phyloP scores from a whole-genome alignment of 92 coral and sea anemone species.

The Siderastrea radians region DNA sequence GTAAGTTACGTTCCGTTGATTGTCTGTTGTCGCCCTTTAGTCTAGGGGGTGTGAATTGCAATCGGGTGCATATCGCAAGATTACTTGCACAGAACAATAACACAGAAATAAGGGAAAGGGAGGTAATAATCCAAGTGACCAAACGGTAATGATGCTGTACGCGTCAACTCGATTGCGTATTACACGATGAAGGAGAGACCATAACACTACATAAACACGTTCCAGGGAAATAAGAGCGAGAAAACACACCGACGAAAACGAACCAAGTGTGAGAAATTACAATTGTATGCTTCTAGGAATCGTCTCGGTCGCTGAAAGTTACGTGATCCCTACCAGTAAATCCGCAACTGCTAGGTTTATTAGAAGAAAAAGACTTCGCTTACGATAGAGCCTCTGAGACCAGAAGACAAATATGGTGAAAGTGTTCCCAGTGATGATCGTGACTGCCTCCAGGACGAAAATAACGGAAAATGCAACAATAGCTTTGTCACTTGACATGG shows the following conservation, averaged over 20 bases:
- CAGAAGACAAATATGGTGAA: neutral
- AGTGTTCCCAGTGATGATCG: neutral
- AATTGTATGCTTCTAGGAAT: no score
- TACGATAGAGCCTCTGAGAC: no score
- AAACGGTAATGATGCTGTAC: neutral
- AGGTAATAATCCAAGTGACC: neutral
- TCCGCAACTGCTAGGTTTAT: no score
- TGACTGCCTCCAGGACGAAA: neutral
- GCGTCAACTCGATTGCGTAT: neutral
- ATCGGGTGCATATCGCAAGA: neutral
- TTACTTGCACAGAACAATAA: neutral
- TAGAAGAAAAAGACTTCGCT: no score
- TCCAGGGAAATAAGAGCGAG: slow-evolving; percentile 22
- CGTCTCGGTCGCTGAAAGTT: no score
- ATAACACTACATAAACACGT: slow-evolving; percentile 8
- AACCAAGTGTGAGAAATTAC: no score
- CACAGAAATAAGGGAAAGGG: neutral
- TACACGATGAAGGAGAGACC: slow-evolving; percentile 20
- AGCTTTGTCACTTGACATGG: no score
- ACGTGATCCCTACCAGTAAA: no score
- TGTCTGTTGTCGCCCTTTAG: neutral
- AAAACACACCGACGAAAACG: slow-evolving; percentile 2
- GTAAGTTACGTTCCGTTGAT: neutral
- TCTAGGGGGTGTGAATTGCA: neutral
- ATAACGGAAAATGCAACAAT: neutral